Base-by-base conservation (phyloP, 2,888 invertebrate species). In the Drosophila algonquin region DNA sequence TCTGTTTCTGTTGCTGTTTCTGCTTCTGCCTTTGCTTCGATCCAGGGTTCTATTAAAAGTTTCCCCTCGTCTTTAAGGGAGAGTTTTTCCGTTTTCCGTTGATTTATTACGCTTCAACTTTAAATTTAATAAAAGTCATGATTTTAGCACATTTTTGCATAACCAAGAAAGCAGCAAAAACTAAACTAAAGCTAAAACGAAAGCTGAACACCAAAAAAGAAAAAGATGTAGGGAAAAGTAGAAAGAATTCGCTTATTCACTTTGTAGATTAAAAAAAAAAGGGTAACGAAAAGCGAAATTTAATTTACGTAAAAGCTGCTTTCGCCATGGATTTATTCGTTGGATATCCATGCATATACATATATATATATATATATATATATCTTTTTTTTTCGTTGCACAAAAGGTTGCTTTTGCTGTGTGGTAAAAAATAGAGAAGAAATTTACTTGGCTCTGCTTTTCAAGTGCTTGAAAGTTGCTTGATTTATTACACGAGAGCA, bases 91-190 rank as follows among this genome's bases (percentile, higher is more conserved):
- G 30, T 30, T 30, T 2, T 71, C 64, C 61, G 57, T 78, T 89
- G 89, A 89, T 89, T 89, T 89, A 89, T 89, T 70, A 77, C 79
- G 85, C 81, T 73, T 84, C 87, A 80, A 70, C 70, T 87, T 85
- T 81, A 81, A 83, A 86, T 87, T 86, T 85, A 87, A 87, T 86
- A 87, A 87, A 80, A 85, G 80, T 85, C 80, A 81, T 80, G 81
- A 62, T 64, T 70, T 63, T 55, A 73, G 63, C 69, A 65, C 72
- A 72, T 68, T 63, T 74, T 72, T 73, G 68, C 71, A 69, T 67
- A 67, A 55, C 62, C 59, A 54, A 48, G 50, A 58, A 51, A 12
- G 50, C 35, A 48, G n/a, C 14, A 40, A 40, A 47, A 21, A 57
- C 55, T 44, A 69, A 69, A 55, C 60, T 56, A 73, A 72, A 70